These are phyloP conservation scores for Varanus komodoensis DNA, from an alignment of 2,113 vertebrate genomes.

Conservation along the genomic window DNA sequence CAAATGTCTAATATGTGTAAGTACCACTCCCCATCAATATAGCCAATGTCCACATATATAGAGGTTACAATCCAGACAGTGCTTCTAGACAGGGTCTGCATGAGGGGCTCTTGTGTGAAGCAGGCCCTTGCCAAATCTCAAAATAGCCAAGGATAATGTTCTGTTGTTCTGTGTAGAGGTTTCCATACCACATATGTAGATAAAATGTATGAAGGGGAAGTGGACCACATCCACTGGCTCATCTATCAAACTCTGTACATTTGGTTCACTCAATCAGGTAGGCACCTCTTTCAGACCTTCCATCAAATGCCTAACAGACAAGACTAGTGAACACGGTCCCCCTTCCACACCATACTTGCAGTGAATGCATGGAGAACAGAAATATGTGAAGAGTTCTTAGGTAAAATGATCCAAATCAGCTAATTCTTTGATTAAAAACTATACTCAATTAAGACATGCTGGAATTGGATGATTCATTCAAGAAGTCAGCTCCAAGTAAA, in stretches of 20 bases:
- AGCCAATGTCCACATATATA: not conserved
- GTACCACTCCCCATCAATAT: too few species aligned
- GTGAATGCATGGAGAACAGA: not conserved
- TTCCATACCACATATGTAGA: not conserved
- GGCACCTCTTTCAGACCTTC: not conserved
- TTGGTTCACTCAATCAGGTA: not conserved
- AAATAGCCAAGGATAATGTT: not conserved
- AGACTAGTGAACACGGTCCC: not conserved
- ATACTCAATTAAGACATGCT: not conserved
- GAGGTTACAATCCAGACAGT: not conserved
- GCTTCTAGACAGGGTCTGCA: not conserved
- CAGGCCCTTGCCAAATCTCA: not conserved
- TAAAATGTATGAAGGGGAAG: not conserved
- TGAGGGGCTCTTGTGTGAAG: not conserved
- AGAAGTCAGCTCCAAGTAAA: not conserved
- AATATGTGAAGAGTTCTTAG: not conserved
- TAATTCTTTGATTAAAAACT: not conserved
- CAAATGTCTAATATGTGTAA: not conserved
- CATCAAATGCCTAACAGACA: not conserved
- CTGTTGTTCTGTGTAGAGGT: not conserved
- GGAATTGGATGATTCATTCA: conserved; percentile 17
- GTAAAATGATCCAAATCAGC: not conserved
- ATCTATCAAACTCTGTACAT: not conserved
- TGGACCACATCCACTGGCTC: not conserved
- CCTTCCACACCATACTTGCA: not conserved